These are phyloP conservation scores for Dasysyrphus albostriatus DNA, from an alignment of 2,888 invertebrate species.

Conservation along the genomic window DNA sequence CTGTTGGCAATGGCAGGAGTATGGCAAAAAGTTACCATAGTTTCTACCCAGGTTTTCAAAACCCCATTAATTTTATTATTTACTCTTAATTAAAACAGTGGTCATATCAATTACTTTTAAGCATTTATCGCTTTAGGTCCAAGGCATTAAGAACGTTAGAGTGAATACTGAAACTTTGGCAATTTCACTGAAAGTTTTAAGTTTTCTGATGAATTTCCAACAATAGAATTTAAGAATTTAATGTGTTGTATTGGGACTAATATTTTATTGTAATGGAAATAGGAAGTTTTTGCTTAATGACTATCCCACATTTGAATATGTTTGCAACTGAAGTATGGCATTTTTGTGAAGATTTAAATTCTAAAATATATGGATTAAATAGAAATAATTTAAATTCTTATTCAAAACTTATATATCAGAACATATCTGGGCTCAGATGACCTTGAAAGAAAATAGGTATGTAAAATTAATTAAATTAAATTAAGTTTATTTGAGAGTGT, in stretches of 20 bases:
- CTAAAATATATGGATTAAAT: too few relatives aligned
- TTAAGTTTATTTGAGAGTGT: too few relatives aligned
- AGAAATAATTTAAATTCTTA: too few relatives aligned
- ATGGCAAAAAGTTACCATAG: neutral
- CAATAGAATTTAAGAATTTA: neutral
- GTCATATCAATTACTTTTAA: slow-evolving; percentile 8
- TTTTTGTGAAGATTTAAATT: too few relatives aligned
- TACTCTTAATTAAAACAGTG: slow-evolving; percentile 3
- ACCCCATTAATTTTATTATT: neutral
- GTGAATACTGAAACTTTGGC: neutral
- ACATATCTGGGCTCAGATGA: too few relatives aligned
- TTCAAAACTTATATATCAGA: too few relatives aligned
- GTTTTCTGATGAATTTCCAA: neutral
- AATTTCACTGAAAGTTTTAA: neutral
- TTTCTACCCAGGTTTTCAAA: neutral
- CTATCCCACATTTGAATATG: too few relatives aligned
- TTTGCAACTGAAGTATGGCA: too few relatives aligned
- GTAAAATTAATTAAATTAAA: too few relatives aligned
- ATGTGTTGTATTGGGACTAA: neutral
- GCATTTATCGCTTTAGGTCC: neutral
- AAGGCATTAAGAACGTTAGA: neutral
- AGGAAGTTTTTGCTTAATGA: too few relatives aligned
- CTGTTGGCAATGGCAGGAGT: neutral
- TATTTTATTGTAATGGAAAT: too few relatives aligned
- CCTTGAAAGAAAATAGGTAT: too few relatives aligned